Evolutionary conservation across 2,797 vertebrate species (phyloP).

Genomic region (Coregonus sp.): DNA sequence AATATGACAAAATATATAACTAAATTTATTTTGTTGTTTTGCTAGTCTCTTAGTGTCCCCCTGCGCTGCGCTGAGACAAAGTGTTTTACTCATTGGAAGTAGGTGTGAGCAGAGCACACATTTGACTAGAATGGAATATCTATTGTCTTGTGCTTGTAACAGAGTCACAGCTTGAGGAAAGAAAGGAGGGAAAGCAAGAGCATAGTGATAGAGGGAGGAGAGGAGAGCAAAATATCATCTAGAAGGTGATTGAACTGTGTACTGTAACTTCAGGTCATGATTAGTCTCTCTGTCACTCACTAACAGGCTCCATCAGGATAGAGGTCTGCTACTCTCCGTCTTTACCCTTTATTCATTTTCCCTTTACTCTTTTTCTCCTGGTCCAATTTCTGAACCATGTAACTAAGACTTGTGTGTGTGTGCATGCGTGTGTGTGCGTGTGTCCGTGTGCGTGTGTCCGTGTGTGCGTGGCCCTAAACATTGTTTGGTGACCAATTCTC

Average conservation of each 20-base stretch:
- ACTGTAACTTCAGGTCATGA: background rate
- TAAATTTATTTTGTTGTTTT: no score
- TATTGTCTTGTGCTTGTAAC: background rate
- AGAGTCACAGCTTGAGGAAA: no score
- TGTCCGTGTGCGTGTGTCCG: background rate
- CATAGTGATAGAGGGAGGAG: conserved; percentile 11
- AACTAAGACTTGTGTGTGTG: background rate
- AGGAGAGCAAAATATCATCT: background rate
- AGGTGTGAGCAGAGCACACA: background rate
- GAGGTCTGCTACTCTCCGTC: background rate
- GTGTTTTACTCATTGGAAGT: background rate
- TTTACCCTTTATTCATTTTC: background rate
- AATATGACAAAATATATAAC: no score
- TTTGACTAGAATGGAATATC: background rate
- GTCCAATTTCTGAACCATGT: background rate
- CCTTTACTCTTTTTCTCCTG: background rate
- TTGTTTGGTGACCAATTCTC: conserved; percentile 30
- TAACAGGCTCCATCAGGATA: background rate
- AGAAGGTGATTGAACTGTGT: background rate
- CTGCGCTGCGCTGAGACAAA: no score
- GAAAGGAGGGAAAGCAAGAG: no score
- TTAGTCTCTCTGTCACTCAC: background rate
- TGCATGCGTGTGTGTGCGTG: background rate
- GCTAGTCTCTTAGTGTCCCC: no score
- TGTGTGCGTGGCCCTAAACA: conserved; percentile 5